A percentile compares a stretch with the other conserved stretches of the same genome.
Evolutionary conservation across 2,888 invertebrate species (phyloP).

Genomic region (Trachelus troglodyta): DNA sequence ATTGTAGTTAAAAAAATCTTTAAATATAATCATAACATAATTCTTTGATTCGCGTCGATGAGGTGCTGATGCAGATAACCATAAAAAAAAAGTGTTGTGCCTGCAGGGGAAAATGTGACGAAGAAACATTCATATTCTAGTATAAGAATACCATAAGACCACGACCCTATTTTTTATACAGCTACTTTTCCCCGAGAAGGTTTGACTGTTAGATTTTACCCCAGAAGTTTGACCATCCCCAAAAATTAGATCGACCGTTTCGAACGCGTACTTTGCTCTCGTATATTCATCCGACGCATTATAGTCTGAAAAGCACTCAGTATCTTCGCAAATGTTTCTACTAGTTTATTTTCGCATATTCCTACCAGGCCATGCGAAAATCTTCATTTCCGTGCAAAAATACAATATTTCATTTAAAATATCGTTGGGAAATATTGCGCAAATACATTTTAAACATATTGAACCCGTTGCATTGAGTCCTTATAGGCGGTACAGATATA

Average conservation of each 20-base stretch:
- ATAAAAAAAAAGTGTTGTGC: constrained; percentile 36
- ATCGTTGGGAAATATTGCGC: too few relatives aligned
- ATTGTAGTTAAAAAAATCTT: not conserved
- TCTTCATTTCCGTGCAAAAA: too few relatives aligned
- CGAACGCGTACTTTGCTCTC: not conserved
- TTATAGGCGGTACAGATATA: not conserved
- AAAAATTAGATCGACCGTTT: not conserved
- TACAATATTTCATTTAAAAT: too few relatives aligned
- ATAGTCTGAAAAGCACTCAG: too few relatives aligned
- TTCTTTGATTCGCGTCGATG: constrained; percentile 38
- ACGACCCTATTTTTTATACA: not conserved
- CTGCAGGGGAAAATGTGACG: constrained; percentile 27
- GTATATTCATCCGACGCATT: not conserved
- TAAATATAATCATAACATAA: not conserved
- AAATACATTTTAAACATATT: not conserved
- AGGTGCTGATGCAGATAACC: constrained; percentile 42
- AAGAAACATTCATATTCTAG: constrained; percentile 51
- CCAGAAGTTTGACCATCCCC: not conserved
- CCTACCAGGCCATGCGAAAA: not conserved
- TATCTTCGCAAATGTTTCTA: too few relatives aligned
- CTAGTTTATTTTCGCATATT: not conserved
- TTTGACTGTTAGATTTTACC: not conserved
- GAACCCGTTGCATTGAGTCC: not conserved
- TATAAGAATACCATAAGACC: constrained; percentile 1
- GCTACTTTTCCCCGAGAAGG: not conserved